phyloP scores from a whole-genome alignment of 2,113 vertebrate species.

The Willisornis vidua region DNA sequence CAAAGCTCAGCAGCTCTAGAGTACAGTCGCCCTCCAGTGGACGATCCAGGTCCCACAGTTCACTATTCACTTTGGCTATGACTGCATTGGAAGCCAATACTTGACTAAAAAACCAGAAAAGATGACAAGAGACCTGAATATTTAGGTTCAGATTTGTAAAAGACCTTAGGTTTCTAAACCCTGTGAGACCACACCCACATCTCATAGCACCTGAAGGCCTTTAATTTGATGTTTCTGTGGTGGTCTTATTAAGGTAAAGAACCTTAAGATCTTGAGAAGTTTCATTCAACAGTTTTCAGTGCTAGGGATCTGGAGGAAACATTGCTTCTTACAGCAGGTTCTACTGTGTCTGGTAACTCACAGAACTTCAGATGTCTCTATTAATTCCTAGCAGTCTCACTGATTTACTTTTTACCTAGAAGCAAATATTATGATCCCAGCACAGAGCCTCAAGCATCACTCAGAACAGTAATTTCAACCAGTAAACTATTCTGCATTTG shows the following conservation, averaged over 20 bases:
- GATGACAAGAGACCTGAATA: background rate
- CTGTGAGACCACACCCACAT: background rate
- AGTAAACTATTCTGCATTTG: background rate
- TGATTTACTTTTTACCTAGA: background rate
- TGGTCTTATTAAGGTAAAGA: background rate
- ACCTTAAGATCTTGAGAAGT: background rate
- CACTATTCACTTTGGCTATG: slow-evolving; percentile 76
- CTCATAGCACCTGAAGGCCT: background rate
- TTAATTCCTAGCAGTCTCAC: background rate
- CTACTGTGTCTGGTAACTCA: background rate
- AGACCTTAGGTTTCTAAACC: background rate
- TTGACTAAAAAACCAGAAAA: slow-evolving; percentile 43
- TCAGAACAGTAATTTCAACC: background rate
- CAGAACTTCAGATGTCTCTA: background rate
- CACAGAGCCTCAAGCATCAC: background rate
- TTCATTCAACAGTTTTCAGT: background rate
- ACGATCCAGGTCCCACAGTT: slow-evolving; percentile 80
- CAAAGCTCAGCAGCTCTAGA: slow-evolving; percentile 76
- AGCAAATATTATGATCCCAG: background rate
- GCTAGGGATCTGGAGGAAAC: background rate
- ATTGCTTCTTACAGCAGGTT: background rate
- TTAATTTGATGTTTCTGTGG: background rate
- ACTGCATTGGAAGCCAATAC: slow-evolving; percentile 71
- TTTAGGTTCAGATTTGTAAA: background rate
- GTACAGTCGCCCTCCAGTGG: slow-evolving; percentile 71